phyloP scores from a whole-genome alignment of 23 tunicate genomes.

The Trididemnum clinides region DNA sequence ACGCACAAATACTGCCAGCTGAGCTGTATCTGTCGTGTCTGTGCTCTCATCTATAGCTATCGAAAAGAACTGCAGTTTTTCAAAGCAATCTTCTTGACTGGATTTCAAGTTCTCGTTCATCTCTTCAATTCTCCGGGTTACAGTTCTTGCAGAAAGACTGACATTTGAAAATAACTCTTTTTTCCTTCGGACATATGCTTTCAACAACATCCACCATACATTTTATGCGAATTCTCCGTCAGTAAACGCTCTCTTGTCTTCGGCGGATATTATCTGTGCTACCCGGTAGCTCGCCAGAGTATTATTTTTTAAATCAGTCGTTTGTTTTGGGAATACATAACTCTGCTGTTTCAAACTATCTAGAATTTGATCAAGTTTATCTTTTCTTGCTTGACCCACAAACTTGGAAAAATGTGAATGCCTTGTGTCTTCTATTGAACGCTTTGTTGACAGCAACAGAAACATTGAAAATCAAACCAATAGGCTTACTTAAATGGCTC shows the following conservation, averaged over 20 bases:
- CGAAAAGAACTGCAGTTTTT: no score
- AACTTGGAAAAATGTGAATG: slow-evolving; percentile 28
- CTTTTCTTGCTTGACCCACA: slow-evolving; percentile 60
- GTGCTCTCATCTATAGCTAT: no score
- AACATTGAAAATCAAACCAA: slow-evolving; percentile 39
- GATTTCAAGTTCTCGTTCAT: no score
- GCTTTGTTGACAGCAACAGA: slow-evolving; percentile 52
- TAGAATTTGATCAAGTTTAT: slow-evolving; percentile 66
- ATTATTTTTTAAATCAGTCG: slow-evolving; percentile 40
- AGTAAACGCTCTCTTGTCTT: slow-evolving; percentile 79
- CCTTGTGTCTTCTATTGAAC: slow-evolving; percentile 51
- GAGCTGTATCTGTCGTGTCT: no score
- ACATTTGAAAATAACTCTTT: no score
- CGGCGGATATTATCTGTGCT: slow-evolving; percentile 72
- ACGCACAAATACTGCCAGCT: no score
- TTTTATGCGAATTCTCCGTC: slow-evolving; percentile 82
- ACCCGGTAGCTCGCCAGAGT: slow-evolving; percentile 71
- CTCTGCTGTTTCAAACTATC: slow-evolving; percentile 44
- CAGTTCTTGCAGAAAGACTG: no score
- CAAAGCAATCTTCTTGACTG: no score
- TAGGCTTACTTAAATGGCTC: slow-evolving; percentile 28
- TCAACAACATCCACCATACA: no score
- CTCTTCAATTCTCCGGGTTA: no score
- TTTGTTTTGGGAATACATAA: slow-evolving; percentile 29
- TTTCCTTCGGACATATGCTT: no score